phyloP scores from a whole-genome alignment of 2,888 invertebrate genomes.

The Cantharis flavilabris region DNA sequence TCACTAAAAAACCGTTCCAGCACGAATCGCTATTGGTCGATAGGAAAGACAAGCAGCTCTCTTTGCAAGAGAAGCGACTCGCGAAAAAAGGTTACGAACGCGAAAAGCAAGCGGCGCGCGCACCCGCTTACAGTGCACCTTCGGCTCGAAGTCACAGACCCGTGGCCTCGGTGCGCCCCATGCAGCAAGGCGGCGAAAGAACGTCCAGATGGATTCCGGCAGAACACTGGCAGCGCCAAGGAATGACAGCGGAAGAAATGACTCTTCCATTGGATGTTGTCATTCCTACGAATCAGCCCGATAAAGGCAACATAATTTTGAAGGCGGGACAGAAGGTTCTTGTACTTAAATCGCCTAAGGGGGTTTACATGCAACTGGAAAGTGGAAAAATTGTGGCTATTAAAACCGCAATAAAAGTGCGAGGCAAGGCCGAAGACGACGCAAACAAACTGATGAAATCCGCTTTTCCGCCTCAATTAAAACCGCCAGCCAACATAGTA shows the following conservation, averaged over 20 bases:
- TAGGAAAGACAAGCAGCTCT: conserved; percentile 91
- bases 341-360: conserved; percentile 93
- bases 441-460: conserved; percentile 38
- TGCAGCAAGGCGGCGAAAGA: conserved; percentile 68
- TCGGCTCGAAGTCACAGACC: conserved; percentile 52
- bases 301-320: conserved; percentile 86
- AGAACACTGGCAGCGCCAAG: conserved; percentile 90
- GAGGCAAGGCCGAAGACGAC: conserved; percentile 58
- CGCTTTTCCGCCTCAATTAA: conserved; percentile 53
- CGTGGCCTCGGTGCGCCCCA: conserved; percentile 73
- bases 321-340: conserved; percentile 94
- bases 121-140: conserved; percentile 47
- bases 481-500: conserved; percentile 65
- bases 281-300: conserved; percentile 88
- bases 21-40: conserved; percentile 95
- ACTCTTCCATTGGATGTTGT: conserved; percentile 88
- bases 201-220: conserved; percentile 81
- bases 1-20: conserved; percentile 88
- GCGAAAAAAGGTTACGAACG: conserved; percentile 93
- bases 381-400: conserved; percentile 95
- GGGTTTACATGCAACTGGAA: conserved; percentile 93
- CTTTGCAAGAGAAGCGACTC: conserved; percentile 89
- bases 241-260: conserved; percentile 95
- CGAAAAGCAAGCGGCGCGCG: conserved; percentile 79
- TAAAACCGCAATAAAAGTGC: conserved; percentile 74